Conservation (phyloP, 2,888 invertebrate species). For the Cataglyphis livida region DNA sequence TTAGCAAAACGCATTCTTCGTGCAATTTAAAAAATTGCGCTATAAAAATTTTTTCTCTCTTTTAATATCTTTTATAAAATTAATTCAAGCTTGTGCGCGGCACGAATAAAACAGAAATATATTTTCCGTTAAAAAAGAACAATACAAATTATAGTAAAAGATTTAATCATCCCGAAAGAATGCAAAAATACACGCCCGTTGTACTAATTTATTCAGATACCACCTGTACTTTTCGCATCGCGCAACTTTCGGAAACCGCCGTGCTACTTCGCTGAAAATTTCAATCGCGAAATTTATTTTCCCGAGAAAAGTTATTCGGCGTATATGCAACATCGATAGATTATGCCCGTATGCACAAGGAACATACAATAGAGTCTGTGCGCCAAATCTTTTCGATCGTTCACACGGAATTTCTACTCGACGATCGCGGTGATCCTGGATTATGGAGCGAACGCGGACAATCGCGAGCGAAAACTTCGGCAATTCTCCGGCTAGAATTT, state of each 20-base stretch:
- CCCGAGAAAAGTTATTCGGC: constrained; percentile 36
- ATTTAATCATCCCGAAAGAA: neutral
- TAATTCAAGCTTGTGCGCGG: neutral
- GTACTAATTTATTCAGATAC: constrained; percentile 25
- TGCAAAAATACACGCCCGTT: neutral
- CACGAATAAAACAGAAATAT: neutral
- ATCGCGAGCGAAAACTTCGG: constrained; percentile 59
- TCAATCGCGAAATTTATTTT: constrained; percentile 48
- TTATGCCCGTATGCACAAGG: constrained; percentile 42
- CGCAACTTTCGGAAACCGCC: constrained; percentile 17
- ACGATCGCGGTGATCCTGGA: constrained; percentile 55
- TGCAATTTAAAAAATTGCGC: neutral
- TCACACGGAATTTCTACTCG: constrained; percentile 57
- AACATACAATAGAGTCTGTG: constrained; percentile 35
- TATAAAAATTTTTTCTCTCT: neutral
- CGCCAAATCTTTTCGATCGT: constrained; percentile 62
- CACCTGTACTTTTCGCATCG: constrained; percentile 22
- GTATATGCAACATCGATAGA: constrained; percentile 44
- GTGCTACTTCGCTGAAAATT: constrained; percentile 26
- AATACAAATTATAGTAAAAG: neutral
- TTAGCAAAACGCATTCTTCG: neutral
- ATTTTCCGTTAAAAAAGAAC: neutral
- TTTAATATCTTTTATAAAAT: constrained; percentile 9
- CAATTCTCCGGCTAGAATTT: constrained; percentile 49
- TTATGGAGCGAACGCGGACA: constrained; percentile 62